Conservation (phyloP, 2,113 vertebrate genomes). For the Colius striatus region DNA sequence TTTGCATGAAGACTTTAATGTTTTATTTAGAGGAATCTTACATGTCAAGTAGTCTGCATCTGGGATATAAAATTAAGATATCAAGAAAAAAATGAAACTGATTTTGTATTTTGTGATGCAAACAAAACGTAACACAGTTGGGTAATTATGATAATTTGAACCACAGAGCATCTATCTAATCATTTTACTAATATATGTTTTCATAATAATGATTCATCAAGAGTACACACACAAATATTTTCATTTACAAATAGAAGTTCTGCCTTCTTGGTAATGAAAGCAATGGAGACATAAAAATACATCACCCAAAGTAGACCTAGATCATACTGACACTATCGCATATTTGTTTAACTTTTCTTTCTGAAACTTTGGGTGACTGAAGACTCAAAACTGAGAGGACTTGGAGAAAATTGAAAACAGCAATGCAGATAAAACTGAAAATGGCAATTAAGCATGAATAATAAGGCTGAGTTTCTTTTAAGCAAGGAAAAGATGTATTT, state of each 20-base stretch:
- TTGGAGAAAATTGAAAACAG: background rate
- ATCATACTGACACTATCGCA: background rate
- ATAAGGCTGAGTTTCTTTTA: background rate
- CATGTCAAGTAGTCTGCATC: background rate
- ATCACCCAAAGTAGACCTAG: background rate
- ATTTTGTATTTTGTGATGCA: background rate
- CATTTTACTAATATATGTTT: background rate
- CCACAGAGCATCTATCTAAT: background rate
- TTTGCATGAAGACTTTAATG: background rate
- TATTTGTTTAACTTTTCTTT: background rate
- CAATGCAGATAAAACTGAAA: background rate
- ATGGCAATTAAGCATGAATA: background rate
- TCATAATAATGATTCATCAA: background rate
- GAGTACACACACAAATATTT: background rate
- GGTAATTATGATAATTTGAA: background rate
- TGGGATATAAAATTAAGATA: background rate
- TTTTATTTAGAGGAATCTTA: slow-evolving; percentile 20
- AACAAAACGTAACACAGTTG: background rate
- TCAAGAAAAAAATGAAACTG: background rate
- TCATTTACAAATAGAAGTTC: background rate
- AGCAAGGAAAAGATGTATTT: background rate
- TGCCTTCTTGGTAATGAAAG: background rate
- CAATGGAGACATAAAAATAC: background rate
- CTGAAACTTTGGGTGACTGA: background rate
- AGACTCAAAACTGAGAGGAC: background rate